These are phyloP conservation scores for Cheilosia scutellata DNA, from an alignment of 2,888 invertebrate species.

Conservation along the genomic window DNA sequence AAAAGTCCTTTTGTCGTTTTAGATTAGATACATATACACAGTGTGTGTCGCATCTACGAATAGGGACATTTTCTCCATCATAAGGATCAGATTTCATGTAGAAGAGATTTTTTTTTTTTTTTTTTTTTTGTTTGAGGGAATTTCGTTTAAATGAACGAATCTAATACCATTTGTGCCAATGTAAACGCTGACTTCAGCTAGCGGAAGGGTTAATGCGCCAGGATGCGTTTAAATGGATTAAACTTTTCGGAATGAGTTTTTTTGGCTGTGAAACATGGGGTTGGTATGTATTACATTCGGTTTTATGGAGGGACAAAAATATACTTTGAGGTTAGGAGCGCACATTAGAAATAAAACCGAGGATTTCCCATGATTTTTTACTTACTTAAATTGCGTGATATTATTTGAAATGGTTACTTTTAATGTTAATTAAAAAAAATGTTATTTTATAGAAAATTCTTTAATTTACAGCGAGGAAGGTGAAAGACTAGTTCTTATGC, in stretches of 20 bases:
- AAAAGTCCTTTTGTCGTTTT: neutral
- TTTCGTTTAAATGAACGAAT: neutral
- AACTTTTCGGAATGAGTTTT: neutral
- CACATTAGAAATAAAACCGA: slow-evolving; percentile 6
- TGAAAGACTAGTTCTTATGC: too few species aligned
- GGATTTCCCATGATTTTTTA: slow-evolving; percentile 5
- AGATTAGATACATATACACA: neutral
- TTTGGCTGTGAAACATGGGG: neutral
- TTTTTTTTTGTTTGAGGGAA: neutral
- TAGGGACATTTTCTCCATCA: neutral
- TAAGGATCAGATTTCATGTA: slow-evolving; percentile 11
- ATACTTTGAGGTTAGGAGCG: neutral
- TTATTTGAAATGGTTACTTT: slow-evolving; percentile 1
- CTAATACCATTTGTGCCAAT: neutral
- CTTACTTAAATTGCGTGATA: neutral
- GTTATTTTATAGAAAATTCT: too few species aligned
- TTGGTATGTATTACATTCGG: neutral
- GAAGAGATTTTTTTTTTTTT: neutral
- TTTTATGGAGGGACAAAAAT: neutral
- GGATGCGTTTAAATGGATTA: slow-evolving; percentile 7
- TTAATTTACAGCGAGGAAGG: neutral
- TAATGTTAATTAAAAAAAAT: neutral
- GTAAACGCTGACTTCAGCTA: neutral
- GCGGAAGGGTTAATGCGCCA: slow-evolving; percentile 15
- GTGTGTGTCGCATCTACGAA: neutral